Evolutionary conservation across 2,888 invertebrate genomes (phyloP), one percentile per base, ranked within the genome.

Genomic region (Cheilosia pagana): DNA sequence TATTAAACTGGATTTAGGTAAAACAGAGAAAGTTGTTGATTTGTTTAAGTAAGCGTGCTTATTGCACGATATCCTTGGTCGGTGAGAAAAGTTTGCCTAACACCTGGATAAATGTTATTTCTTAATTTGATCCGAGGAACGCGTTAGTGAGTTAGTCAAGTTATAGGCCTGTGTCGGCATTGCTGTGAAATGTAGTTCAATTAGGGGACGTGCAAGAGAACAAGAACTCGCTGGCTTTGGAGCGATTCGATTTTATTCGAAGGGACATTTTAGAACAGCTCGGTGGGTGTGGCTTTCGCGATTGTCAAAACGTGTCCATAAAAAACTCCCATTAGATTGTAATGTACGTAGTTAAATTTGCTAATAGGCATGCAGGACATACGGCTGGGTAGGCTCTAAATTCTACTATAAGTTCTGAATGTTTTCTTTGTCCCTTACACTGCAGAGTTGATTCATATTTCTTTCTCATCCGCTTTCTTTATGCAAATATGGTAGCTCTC

Each of bases 21-120:
- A 55, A 74, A 67, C 48, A 76, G 65, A 50, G 76, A 77, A 79
- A 79, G 71, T 81, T 75, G 50, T 72, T 81, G 81, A 81, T 79
- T 85, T 78, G 78, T 68, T 78, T 78, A 68, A 74, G 67, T 72
- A 72, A 60, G 74, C 68, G 72, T 78, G 78, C 63, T 78, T 67
- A 76, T 53, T 77, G 63, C 67, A 55, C 43, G 65, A 50, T 67
- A 43, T 39, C 14, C 43, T 3, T 6, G 14, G 41, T n/a, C 35
- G 28, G 4, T 14, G 10, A 14, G 28, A 53, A 63, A 68, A 82
- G 35, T 77, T 77, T 82, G 14, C 52, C 60, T 25, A 67, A 68
- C 83, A 83, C 83, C 83, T 83, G 79, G 74, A 74, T 74, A 65
- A 83, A 70, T 79, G 74, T 74, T 74, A 82, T 72, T 68, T 77